Evolutionary conservation across 1,140 invertebrate genomes (phyloP).

Genomic region (Steinernema khuongi): DNA sequence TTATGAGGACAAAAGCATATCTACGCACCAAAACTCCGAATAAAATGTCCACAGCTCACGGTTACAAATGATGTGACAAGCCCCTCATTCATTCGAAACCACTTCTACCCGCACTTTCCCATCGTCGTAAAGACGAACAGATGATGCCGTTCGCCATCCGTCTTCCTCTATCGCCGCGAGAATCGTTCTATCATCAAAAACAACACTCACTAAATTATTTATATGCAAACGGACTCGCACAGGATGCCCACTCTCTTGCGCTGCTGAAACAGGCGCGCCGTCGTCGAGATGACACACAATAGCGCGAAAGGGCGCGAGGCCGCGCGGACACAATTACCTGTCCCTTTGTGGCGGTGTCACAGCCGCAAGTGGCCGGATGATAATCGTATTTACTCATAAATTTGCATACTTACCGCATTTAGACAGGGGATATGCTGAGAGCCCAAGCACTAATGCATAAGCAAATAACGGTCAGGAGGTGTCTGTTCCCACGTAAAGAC

Average conservation of each 20-base stretch:
- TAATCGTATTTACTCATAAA: constrained; percentile 14
- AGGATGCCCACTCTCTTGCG: neutral
- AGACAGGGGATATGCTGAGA: too few species aligned
- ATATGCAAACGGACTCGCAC: neutral
- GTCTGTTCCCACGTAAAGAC: too few species aligned
- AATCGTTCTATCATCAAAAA: constrained; percentile 14
- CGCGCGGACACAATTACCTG: neutral
- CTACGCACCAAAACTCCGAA: too few species aligned
- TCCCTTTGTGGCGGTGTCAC: neutral
- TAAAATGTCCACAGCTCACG: too few species aligned
- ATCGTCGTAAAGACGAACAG: constrained; percentile 1
- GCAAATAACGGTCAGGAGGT: too few species aligned
- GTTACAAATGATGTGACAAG: too few species aligned
- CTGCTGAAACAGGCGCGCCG: neutral
- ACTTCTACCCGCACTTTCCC: constrained; percentile 1
- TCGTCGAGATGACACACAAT: constrained; percentile 5
- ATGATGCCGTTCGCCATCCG: neutral
- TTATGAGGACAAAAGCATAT: too few species aligned
- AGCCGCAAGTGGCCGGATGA: neutral
- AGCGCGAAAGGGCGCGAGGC: neutral
- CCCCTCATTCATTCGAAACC: neutral
- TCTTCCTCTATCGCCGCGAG: neutral
- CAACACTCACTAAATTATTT: constrained; percentile 13
- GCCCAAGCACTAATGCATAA: too few species aligned
- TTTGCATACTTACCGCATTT: constrained; percentile 7